Conservation (phyloP, 2,113 vertebrate species). For the Aspidoscelis tigris region DNA sequence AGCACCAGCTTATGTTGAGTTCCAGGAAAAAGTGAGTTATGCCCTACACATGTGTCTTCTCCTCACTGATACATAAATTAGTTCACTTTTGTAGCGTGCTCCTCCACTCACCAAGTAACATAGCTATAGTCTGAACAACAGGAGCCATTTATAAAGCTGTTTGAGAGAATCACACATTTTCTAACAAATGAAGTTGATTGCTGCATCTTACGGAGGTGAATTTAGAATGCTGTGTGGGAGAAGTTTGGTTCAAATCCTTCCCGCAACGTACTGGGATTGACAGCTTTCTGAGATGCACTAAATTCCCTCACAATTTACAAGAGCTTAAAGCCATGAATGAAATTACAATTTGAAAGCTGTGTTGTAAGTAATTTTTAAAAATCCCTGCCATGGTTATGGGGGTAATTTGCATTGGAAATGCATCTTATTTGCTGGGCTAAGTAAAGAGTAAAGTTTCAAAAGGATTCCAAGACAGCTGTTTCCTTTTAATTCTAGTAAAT, state of each 20-base stretch:
- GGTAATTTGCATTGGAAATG: conserved; percentile 56
- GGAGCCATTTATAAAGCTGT: conserved; percentile 31
- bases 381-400: conserved; percentile 32
- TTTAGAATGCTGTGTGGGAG: conserved; percentile 9
- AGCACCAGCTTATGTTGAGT: neutral
- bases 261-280: neutral
- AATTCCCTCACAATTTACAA: neutral
- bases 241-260: neutral
- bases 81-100: neutral
- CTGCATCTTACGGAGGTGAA: neutral
- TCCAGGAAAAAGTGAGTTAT: neutral
- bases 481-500: conserved; percentile 56
- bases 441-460: conserved; percentile 49
- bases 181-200: conserved; percentile 37
- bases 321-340: conserved; percentile 40
- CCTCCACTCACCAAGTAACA: neutral
- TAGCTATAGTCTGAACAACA: conserved; percentile 25
- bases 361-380: conserved; percentile 48
- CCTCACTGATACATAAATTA: neutral
- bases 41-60: neutral
- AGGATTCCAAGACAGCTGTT: conserved; percentile 61
- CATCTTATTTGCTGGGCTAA: conserved; percentile 44
- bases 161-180: conserved; percentile 38
- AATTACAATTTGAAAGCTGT: conserved; percentile 34
- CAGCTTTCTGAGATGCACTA: conserved; percentile 24